Base-by-base conservation (phyloP, 2,888 invertebrate species). In the Encarsia formosa region DNA sequence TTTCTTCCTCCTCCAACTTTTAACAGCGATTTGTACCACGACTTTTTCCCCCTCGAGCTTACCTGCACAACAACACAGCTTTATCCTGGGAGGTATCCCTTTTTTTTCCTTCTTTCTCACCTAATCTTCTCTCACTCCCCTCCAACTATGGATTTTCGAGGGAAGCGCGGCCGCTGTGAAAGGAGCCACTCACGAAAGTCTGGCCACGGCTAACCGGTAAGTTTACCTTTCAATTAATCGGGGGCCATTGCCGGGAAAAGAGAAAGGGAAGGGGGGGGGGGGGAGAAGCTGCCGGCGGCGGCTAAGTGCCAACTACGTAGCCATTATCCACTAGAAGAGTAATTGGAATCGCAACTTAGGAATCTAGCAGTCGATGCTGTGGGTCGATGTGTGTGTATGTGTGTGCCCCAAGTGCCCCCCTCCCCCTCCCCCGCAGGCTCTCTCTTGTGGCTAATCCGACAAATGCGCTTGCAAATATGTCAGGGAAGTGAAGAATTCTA, bases 211-310 rank as follows among this genome's bases (percentile, higher is more conserved):
- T 66, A 64, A 63, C 65, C 61, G 68, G 68, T 66, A 64, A 70
- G 70, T 70, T 70, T 70, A 70, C 70, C 69, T 70, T 70, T 69
- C 70, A 70, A 69, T 70, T 70, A 70, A 70, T 68, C 68, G 67
- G 61, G 65, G 62, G 62, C 67, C 64, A 63, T 64, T 57, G 59
- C 60, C 19, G 45, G 43, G 43, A 35, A 35, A 31, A 20, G 38
- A 16, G 40, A 32, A 26, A 11, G 35, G 34, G 44, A 32, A 56
- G 59, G 48, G 35, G 32, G 41, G 9, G 40, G 16, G 13, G 32
- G 19, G 41, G 26, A 31, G 24, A 16, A 50, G 61, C 61, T n/a
- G n/a, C n/a, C n/a, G n/a, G n/a, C n/a, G n/a, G n/a, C 61, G 61
- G 65, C 64, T 65, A 65, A 69, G 68, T 67, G 65, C 69, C 65